Evolutionary conservation across 2,888 invertebrate genomes (phyloP).

Genomic region (Lasioglossum morio): DNA sequence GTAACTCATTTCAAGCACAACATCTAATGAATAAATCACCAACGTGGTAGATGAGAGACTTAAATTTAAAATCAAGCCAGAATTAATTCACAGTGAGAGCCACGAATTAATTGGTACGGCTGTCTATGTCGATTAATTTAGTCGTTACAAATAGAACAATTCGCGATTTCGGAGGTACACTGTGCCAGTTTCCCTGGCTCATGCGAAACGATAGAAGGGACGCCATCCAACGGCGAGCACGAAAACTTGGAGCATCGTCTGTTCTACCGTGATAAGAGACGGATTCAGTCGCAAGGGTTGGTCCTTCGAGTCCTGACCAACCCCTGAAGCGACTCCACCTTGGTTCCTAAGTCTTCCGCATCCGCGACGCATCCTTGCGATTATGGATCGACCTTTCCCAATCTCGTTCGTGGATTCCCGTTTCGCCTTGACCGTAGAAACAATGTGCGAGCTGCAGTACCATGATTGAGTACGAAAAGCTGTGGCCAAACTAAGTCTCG

Average conservation of each 20-base stretch:
- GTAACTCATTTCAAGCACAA: too few species aligned
- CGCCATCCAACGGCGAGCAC: conserved; percentile 65
- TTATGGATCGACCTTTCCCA: neutral
- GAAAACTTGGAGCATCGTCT: conserved; percentile 52
- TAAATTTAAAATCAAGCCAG: too few species aligned
- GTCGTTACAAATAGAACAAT: too few species aligned
- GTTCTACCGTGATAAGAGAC: conserved; percentile 65
- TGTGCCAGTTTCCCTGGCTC: conserved; percentile 11
- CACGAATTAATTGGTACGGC: too few species aligned
- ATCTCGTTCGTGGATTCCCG: neutral
- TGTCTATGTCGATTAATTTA: too few species aligned
- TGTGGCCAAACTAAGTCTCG: neutral
- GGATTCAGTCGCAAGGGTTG: conserved; percentile 27
- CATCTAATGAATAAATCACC: too few species aligned
- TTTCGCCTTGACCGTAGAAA: conserved; percentile 1
- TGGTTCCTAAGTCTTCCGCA: neutral
- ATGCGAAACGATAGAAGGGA: conserved; percentile 34
- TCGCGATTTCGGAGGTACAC: neutral
- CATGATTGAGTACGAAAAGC: neutral
- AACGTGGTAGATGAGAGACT: too few species aligned
- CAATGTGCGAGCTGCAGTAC: neutral
- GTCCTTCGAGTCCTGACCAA: conserved; percentile 4
- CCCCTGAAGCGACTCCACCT: conserved; percentile 1
- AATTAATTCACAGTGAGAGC: too few species aligned
- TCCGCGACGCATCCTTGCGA: neutral